Percentiles rank a stretch among this genome's conserved stretches.
These are phyloP conservation scores for Vidua macroura DNA, from an alignment of 2,113 vertebrate genomes.

Conservation along the genomic window DNA sequence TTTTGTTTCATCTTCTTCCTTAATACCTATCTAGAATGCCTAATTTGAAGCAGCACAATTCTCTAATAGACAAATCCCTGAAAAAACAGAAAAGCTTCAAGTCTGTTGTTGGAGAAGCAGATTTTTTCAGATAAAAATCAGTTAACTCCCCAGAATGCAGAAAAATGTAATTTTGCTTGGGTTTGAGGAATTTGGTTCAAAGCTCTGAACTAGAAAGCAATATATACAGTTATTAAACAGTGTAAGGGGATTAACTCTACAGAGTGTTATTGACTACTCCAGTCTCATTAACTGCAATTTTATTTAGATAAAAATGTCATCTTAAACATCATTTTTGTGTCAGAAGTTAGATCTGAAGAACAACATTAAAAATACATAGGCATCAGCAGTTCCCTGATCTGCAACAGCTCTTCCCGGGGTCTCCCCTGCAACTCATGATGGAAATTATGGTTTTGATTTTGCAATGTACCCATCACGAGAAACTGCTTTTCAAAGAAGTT, in stretches of 20 bases:
- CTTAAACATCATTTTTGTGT: slow-evolving; percentile 43
- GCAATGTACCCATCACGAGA: background rate
- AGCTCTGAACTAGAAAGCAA: slow-evolving; percentile 63
- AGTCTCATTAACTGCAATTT: slow-evolving; percentile 59
- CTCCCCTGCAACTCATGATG: background rate
- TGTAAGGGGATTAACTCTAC: slow-evolving; percentile 63
- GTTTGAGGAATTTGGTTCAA: slow-evolving; percentile 61
- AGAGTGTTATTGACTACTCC: slow-evolving; percentile 52
- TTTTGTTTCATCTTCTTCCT: slow-evolving; percentile 16
- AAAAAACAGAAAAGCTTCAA: background rate
- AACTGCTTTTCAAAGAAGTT: background rate
- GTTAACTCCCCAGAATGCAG: slow-evolving; percentile 23
- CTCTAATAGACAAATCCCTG: background rate
- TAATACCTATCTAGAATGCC: background rate
- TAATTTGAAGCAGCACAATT: background rate
- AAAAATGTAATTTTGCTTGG: slow-evolving; percentile 56
- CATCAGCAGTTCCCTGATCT: background rate
- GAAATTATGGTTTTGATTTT: slow-evolving; percentile 8
- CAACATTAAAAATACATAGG: slow-evolving; percentile 24
- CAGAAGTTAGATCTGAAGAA: slow-evolving; percentile 56
- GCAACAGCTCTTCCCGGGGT: background rate
- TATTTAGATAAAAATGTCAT: slow-evolving; percentile 65
- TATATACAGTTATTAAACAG: slow-evolving; percentile 61
- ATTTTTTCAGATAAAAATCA: slow-evolving; percentile 54
- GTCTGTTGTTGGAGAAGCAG: slow-evolving; percentile 7